A percentile compares a stretch with the other conserved stretches of the same genome.
phyloP scores from a whole-genome alignment of 2,113 vertebrate species.

The Circaetus gallicus region DNA sequence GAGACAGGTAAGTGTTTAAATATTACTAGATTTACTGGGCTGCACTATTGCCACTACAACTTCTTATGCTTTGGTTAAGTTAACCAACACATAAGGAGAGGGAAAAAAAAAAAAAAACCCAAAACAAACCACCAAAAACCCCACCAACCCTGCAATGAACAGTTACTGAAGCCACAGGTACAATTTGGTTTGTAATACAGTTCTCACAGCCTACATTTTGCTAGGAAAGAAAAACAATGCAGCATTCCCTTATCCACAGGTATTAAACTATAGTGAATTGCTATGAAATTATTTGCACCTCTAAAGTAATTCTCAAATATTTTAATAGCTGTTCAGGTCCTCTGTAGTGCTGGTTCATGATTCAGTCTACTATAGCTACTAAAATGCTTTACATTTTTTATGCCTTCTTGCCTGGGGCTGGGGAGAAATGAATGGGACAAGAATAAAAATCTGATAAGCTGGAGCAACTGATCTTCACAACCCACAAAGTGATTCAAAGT shows the following conservation, averaged over 20 bases:
- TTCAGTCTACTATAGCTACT: neutral
- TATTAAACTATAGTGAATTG: neutral
- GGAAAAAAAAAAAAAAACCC: no score
- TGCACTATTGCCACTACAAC: neutral
- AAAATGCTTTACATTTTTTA: neutral
- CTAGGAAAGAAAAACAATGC: neutral
- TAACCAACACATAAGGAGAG: neutral
- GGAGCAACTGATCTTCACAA: neutral
- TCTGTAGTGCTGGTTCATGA: neutral
- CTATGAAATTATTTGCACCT: neutral
- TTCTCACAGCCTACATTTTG: neutral
- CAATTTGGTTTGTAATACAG: neutral
- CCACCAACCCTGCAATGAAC: neutral
- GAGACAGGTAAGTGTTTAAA: neutral
- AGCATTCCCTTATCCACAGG: neutral
- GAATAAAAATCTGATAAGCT: neutral
- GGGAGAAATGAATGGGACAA: neutral
- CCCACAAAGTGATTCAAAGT: neutral
- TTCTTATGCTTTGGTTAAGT: neutral
- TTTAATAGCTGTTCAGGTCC: neutral
- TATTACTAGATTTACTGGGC: neutral
- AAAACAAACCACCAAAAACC: no score
- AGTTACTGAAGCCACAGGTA: neutral
- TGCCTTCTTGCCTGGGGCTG: neutral
- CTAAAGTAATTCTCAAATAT: neutral